These are phyloP conservation scores for Pseudorhiza aurosa DNA, from an alignment of 30 jellyfish, hydroid and myxozoan genomes.

Conservation along the genomic window DNA sequence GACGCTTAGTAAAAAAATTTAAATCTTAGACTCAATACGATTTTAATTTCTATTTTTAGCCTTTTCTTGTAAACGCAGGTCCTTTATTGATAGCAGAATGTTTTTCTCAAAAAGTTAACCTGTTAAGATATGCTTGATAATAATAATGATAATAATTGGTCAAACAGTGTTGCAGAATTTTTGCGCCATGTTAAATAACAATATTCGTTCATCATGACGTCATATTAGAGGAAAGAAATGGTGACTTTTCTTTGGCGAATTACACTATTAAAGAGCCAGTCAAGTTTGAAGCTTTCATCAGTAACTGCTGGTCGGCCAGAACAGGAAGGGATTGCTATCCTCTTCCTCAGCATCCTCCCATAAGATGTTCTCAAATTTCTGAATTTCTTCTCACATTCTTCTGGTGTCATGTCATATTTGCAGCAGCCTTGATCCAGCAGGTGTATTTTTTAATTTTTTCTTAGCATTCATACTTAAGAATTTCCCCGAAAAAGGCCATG, in stretches of 20 bases:
- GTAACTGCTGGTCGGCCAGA: constrained; percentile 41
- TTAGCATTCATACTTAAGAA: constrained; percentile 27
- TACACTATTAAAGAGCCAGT: background rate
- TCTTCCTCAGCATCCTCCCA: constrained; percentile 44
- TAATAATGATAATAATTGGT: no score
- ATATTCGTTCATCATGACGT: no score
- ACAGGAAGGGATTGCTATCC: constrained; percentile 58
- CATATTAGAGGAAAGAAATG: background rate
- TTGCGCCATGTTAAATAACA: no score
- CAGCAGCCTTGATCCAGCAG: constrained; percentile 32
- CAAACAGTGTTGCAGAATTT: no score
- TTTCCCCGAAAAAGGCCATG: constrained; percentile 21
- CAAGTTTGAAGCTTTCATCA: background rate
- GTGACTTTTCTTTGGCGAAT: background rate
- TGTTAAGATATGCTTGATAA: no score
- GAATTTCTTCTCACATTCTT: constrained; percentile 47
- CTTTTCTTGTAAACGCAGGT: no score
- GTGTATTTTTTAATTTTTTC: constrained; percentile 5
- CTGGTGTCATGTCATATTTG: constrained; percentile 24
- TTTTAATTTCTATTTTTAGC: no score
- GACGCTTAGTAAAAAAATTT: no score
- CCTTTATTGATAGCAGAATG: no score
- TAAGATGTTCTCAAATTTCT: constrained; percentile 51
- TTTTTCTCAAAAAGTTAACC: no score
- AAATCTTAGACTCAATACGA: no score